Conservation (phyloP, 1,140 invertebrate species). For the Apolygus lucorum region DNA sequence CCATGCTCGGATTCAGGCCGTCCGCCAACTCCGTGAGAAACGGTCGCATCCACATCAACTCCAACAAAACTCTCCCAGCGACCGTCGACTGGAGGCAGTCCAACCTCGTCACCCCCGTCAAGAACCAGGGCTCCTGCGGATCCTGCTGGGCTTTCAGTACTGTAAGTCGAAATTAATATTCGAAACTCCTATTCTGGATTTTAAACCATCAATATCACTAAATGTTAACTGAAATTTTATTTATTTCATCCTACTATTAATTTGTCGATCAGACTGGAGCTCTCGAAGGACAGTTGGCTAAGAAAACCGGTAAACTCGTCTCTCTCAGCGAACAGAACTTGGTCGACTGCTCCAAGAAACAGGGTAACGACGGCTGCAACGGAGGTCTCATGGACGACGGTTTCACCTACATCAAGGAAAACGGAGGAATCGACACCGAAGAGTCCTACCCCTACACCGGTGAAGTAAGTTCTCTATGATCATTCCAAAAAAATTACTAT, state of each 20-base stretch:
- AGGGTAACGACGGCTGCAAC: conserved; percentile 92
- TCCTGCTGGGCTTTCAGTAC: conserved; percentile 91
- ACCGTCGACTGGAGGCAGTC: conserved; percentile 51
- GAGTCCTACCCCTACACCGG: conserved; percentile 67
- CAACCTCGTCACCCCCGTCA: conserved; percentile 53
- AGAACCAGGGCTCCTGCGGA: conserved; percentile 68
- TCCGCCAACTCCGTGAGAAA: conserved; percentile 38
- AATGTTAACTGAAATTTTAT: not conserved
- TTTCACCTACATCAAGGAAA: conserved; percentile 85
- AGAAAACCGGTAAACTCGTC: conserved; percentile 70
- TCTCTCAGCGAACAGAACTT: conserved; percentile 96
- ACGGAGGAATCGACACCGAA: conserved; percentile 87
- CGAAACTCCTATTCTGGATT: no score
- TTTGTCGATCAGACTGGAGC: conserved; percentile 65
- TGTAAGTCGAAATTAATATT: conserved; percentile 43
- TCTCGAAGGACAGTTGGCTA: conserved; percentile 90
- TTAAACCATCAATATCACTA: not conserved
- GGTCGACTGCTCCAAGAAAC: conserved; percentile 82
- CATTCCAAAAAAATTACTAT: not conserved
- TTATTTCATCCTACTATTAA: not conserved
- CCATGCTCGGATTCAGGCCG: conserved; percentile 78
- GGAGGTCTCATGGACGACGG: conserved; percentile 92
- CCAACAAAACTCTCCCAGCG: not conserved
- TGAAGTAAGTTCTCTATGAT: conserved; percentile 15
- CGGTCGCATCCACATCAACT: conserved; percentile 4